These are phyloP conservation scores for Zootermopsis nevadensis DNA, from an alignment of 2,888 invertebrate species.

Conservation along the genomic window DNA sequence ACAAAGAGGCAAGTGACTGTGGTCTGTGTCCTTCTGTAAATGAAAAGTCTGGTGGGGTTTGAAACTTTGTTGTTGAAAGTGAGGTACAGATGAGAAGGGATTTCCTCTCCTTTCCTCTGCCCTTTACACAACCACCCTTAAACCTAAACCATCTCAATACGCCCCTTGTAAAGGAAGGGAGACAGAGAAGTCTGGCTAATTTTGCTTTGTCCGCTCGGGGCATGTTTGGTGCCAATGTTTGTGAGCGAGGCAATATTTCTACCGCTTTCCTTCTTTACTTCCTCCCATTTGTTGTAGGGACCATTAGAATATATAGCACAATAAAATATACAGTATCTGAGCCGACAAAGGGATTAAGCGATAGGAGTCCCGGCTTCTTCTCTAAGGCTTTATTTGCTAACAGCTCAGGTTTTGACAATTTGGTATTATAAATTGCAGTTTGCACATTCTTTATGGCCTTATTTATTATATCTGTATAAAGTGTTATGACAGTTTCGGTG, in stretches of 20 bases:
- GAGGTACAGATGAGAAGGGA: too few species aligned
- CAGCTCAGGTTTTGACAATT: constrained; percentile 21
- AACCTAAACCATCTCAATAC: constrained; percentile 5
- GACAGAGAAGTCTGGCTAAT: constrained; percentile 36
- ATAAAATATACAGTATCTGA: constrained; percentile 44
- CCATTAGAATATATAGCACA: constrained; percentile 25
- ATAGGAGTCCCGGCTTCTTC: background rate
- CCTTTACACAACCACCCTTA: constrained; percentile 24
- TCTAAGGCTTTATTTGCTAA: constrained; percentile 8
- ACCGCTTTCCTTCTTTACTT: constrained; percentile 30
- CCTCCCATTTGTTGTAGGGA: constrained; percentile 42
- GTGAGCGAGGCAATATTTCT: constrained; percentile 42
- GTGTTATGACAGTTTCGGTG: constrained; percentile 14
- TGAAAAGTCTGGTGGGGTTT: background rate
- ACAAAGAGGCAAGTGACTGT: too few species aligned
- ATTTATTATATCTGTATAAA: constrained; percentile 12
- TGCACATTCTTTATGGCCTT: background rate
- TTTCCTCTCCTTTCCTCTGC: background rate
- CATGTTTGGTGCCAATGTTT: constrained; percentile 24
- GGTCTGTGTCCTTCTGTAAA: background rate
- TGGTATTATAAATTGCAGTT: background rate
- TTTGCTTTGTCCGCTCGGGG: background rate
- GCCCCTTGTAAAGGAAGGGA: constrained; percentile 38
- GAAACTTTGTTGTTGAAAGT: background rate
- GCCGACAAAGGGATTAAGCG: constrained; percentile 48